A percentile compares a stretch with the other conserved stretches of the same genome.
These are phyloP conservation scores for Lepisosteus osseus DNA, from an alignment of 2,113 vertebrate species.

Conservation along the genomic window DNA sequence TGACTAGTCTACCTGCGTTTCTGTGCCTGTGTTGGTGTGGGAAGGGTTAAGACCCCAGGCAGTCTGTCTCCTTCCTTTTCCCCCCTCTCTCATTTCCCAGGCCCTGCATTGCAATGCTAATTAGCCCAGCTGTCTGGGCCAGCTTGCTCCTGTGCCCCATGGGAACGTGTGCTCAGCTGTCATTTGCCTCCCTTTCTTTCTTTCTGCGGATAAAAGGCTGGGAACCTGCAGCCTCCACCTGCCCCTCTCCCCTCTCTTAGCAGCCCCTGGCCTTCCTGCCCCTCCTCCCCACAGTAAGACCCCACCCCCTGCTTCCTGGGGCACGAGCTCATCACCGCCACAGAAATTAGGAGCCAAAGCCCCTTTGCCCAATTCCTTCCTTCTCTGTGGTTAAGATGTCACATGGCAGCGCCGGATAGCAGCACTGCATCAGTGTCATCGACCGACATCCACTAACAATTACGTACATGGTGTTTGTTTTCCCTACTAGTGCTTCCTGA, in stretches of 20 bases:
- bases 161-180: slow-evolving; percentile 45
- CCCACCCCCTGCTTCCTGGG: slow-evolving; percentile 6
- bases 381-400: too few species aligned
- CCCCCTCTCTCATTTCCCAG: slow-evolving; percentile 17
- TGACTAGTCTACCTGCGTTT: slow-evolving; percentile 12
- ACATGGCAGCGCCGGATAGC: too few species aligned
- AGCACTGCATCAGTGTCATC: too few species aligned
- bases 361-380: too few species aligned
- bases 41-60: slow-evolving; percentile 5
- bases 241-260: slow-evolving; percentile 21
- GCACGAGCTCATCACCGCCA: too few species aligned
- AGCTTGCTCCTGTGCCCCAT: slow-evolving; percentile 26
- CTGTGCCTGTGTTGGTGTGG: neutral
- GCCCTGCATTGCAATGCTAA: slow-evolving; percentile 48
- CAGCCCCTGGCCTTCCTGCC: slow-evolving; percentile 22
- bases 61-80: neutral
- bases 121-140: slow-evolving; percentile 48
- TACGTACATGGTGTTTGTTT: too few species aligned
- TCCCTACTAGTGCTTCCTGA: too few species aligned
- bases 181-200: slow-evolving; percentile 24
- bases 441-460: too few species aligned
- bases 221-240: slow-evolving; percentile 45
- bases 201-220: slow-evolving; percentile 33
- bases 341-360: too few species aligned
- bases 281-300: slow-evolving; percentile 16